Base-by-base conservation (phyloP, 1,140 invertebrate species). In the Drosophila willistoni region DNA sequence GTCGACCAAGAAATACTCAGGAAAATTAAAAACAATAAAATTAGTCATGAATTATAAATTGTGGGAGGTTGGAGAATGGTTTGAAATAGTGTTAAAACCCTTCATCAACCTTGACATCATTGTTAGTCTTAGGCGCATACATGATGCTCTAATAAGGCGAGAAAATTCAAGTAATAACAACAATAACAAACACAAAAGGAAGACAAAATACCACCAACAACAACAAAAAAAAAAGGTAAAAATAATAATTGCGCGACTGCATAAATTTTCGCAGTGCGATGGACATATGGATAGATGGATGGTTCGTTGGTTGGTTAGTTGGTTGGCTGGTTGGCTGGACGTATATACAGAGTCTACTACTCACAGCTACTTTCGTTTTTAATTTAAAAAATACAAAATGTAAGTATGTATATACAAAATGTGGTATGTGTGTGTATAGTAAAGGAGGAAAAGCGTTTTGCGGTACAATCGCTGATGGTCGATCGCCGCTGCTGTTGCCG, bases 291-390 rank as follows among this genome's bases (percentile, higher is more conserved):
- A 29, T 33, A 9, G 56, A 39, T 14, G 33, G 34, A 22, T 14
- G 17, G 25, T 36, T 22, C 25, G 29, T 59, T 36, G 34, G 34
- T 36, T 36, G 34, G 34, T 1, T 34, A 2, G 9, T 9, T 34
- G 34, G 25, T 25, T n/a, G 56, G 29, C 5, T 34, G 34, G 25
- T 25, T n/a, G 56, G 29, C 5, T 13, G 56, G 22, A 36, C 59
- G 51, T 59, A 68, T 44, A 34, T 64, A 73, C 64, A 74, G 54
- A 62, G 42, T 51, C 59, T 33, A 71, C 73, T 66, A 73, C 67
- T 62, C 70, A 65, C 71, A 87, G 84, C 84, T 74, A 87, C 83
- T 87, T 87, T 87, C 84, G 83, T 89, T 87, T 87, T 87, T 87
- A 89, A 89, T 79, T 69, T 82, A 83, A 80, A 84, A 73, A 64